Base-by-base conservation (phyloP, 2,797 vertebrate species). In the Enteromius thamalakanensis region DNA sequence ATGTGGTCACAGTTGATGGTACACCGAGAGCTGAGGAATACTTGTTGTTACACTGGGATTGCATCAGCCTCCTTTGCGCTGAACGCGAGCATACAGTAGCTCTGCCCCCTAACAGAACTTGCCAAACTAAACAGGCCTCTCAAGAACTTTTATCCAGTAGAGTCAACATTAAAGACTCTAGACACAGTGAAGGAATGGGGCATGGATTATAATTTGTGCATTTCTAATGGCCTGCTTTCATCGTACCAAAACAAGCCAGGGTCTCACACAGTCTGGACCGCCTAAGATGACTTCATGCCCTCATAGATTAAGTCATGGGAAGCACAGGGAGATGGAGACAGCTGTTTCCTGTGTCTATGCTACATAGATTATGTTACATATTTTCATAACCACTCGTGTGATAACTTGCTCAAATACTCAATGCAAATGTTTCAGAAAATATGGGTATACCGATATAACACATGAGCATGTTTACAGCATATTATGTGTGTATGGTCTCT, bases 291-390 rank as follows among this genome's bases (percentile, higher is more conserved):
- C 51, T 9, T 26, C 47, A 55, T 78, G 77, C 81, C 72, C 71
- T 71, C 64, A 60, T 40, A 26, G 69, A 82, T 88, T 71, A 88
- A 78, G 76, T 88, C 87, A 87, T 88, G 84, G 86, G 86, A 88
- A 88, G 37, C 32, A 45, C 58, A 75, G 76, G 64, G 47, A 55
- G 55, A 65, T n/a, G 12, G 4, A 68, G 60, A 17, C 68, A 74
- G 68, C 58, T 75, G 75, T 68, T 76, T 55, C 26, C 40, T 0
- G 11, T 6, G 1, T 60, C 51, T 69, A 21, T n/a, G 6, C 67
- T 12, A 23, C 21, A 68, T 8, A 40, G 40, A 49, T 81, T 81
- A 51, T 19, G n/a, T 55, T 71, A 67, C 69, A 74, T 75, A 34
- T 32, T 75, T 78, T 80, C 47, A 72, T 71, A 51, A 21, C 45